Evolutionary conservation across 2,888 invertebrate species (phyloP), one percentile per base, ranked within the genome.

Genomic region (Aspidiotus destructor): DNA sequence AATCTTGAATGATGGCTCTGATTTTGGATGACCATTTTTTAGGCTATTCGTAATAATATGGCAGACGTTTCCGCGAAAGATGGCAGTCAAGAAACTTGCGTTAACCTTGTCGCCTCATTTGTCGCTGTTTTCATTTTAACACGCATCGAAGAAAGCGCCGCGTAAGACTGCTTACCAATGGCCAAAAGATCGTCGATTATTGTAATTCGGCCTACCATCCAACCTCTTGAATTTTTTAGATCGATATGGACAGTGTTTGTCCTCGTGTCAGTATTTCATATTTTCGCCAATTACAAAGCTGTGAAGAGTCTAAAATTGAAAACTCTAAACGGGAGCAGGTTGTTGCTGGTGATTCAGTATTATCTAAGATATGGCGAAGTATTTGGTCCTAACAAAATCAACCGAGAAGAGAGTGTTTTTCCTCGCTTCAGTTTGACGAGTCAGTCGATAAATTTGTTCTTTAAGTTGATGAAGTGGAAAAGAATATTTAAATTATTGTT

Each of bases 61-160:
- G 96, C 92, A 0, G 98, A 98, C 79, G 93, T 89, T 8, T 83
- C 89, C 0, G 92, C 95, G 0, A 97, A 97, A 79, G 97, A 98
- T 77, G 89, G 93, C 8, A 94, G 95, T 71, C 98, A 98, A 80
- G 98, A 98, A 78, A 97, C 96, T 0, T 85, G 93, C 72, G 95
- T 98, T 13, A 97, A 97, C 80, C 81, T 97, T 58, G 77, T 89
- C 53, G 95, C 91, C 10, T 88, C 95, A 10, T 76, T 94, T 62
- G 77, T 85, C 68, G 92, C 92, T 68, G 81, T 96, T 61, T 78
- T 87, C 54, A 78, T 96, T 65, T 80, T 96, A 55, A 86, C 87
- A 8, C 73, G 80, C 72, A 83, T 87, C 73, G 83, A 81, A 78
- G 48, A 48, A n/a, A 48, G 10, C 10, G 3, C 10, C 6, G 48